Conservation (phyloP, 2,888 invertebrate genomes). For the Hyles lineata region DNA sequence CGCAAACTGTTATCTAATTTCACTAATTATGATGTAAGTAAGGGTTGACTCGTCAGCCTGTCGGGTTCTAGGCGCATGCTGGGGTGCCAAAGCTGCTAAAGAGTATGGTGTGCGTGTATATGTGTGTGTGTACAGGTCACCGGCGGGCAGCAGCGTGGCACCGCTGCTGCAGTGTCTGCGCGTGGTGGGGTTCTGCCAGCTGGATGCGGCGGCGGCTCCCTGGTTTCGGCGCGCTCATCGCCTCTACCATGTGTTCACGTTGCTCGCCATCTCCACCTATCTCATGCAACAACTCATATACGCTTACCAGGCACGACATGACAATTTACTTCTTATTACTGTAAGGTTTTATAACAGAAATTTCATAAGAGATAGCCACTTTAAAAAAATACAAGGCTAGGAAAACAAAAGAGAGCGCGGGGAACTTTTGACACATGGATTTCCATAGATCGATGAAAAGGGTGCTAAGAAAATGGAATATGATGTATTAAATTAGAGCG, state of each 20-base stretch:
- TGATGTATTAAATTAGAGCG: no score
- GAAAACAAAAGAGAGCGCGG: background rate
- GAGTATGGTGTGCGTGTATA: background rate
- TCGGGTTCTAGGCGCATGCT: background rate
- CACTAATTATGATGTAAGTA: background rate
- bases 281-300: conserved; percentile 60
- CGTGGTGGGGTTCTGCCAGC: conserved; percentile 49
- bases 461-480: no score
- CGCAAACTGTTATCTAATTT: background rate
- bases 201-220: conserved; percentile 27
- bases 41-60: background rate
- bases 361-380: background rate
- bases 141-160: conserved; percentile 46
- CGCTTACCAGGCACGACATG: conserved; percentile 54
- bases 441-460: no score
- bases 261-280: conserved; percentile 53
- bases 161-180: conserved; percentile 53
- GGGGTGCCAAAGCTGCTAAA: no score
- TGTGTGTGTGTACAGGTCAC: conserved; percentile 35
- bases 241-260: conserved; percentile 52
- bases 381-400: background rate
- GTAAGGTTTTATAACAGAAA: no score
- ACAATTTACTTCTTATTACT: no score
- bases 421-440: no score
- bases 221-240: conserved; percentile 23